These are phyloP conservation scores for Polydrusus tereticollis DNA, from an alignment of 2,888 invertebrate genomes.

Conservation along the genomic window DNA sequence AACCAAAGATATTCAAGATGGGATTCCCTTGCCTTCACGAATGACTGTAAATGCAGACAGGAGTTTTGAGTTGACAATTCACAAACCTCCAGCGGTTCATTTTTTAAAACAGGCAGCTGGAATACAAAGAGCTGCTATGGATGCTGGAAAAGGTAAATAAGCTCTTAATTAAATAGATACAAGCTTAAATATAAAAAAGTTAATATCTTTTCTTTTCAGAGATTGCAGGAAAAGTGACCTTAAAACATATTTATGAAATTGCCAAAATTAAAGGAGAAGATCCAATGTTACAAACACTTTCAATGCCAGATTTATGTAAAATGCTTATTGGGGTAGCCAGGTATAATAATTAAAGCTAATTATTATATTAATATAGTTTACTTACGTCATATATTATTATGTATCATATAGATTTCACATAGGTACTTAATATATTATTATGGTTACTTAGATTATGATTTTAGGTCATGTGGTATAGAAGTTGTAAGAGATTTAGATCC, in stretches of 20 bases:
- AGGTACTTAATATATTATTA: no score
- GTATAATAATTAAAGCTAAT: constrained; percentile 54
- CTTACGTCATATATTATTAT: background rate
- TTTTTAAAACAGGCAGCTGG: constrained; percentile 97
- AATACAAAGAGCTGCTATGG: constrained; percentile 84
- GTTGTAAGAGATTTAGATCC: constrained; percentile 83
- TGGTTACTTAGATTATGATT: no score
- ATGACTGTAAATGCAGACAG: constrained; percentile 89
- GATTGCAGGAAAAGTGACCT: constrained; percentile 87
- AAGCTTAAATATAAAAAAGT: background rate
- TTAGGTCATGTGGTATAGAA: constrained; percentile 82
- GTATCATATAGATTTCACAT: no score
- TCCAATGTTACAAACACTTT: constrained; percentile 75
- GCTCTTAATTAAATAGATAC: background rate
- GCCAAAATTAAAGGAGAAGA: constrained; percentile 95
- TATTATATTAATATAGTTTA: background rate
- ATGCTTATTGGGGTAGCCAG: constrained; percentile 83
- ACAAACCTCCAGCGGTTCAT: constrained; percentile 90
- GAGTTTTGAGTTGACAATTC: constrained; percentile 83
- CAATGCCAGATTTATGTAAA: constrained; percentile 81
- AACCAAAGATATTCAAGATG: constrained; percentile 90
- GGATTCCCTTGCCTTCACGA: constrained; percentile 88
- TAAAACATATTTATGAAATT: constrained; percentile 98
- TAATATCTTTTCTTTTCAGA: constrained; percentile 69
- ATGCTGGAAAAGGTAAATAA: constrained; percentile 66